Evolutionary conservation across 2,113 vertebrate genomes (phyloP).

Genomic region (Cranoglanis bouderius): DNA sequence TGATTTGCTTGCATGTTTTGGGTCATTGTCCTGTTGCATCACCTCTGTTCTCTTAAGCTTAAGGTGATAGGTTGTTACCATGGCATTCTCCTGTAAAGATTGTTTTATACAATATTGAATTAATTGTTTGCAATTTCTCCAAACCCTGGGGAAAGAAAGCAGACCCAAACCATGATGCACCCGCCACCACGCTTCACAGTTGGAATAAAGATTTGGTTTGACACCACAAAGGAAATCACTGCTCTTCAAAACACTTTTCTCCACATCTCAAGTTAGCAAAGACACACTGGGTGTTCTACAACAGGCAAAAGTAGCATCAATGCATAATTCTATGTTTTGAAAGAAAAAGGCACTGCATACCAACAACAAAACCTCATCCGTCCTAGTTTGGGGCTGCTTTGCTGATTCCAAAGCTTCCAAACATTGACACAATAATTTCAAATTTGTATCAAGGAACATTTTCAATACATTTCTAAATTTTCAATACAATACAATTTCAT

Average conservation of each 20-base stretch:
- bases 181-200: background rate
- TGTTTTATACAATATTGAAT: background rate
- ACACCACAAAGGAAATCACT: background rate
- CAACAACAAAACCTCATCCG: background rate
- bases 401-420: background rate
- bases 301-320: background rate
- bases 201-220: background rate
- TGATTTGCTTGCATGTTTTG: background rate
- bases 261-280: background rate
- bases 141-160: background rate
- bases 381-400: background rate
- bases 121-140: background rate
- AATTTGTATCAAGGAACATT: background rate
- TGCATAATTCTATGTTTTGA: background rate
- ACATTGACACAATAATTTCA: background rate
- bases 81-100: background rate
- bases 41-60: background rate
- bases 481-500: background rate
- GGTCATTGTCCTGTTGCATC: background rate
- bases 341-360: background rate
- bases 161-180: background rate
- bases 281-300: background rate
- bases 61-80: background rate
- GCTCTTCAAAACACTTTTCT: background rate
- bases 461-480: too few relatives aligned